phyloP scores from a whole-genome alignment of 2,797 vertebrate species.

The Dendrocincla fuliginosa region DNA sequence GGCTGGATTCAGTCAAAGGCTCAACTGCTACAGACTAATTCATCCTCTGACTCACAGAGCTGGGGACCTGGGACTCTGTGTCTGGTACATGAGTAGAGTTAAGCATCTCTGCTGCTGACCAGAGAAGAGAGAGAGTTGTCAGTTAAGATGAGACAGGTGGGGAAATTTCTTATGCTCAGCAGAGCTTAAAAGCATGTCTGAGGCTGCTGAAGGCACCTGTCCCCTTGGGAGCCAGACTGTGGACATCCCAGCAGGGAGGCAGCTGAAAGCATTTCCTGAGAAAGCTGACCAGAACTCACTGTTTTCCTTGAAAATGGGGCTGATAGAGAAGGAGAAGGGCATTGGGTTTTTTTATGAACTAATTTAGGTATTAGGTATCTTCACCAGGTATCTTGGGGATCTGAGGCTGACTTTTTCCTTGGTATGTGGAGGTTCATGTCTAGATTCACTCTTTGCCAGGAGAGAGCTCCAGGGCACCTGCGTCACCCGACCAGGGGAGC shows the following conservation, averaged over 20 bases:
- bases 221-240: background rate
- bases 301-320: background rate
- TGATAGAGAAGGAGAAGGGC: background rate
- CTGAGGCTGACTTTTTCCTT: background rate
- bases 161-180: background rate
- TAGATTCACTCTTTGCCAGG: rapidly evolving
- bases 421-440: rapidly evolving
- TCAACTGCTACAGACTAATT: background rate
- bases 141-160: background rate
- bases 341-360: background rate
- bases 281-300: background rate
- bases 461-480: background rate
- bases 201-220: background rate
- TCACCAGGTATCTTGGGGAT: rapidly evolving
- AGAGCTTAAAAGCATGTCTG: background rate
- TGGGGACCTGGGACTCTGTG: background rate
- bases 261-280: background rate
- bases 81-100: background rate
- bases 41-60: background rate
- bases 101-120: background rate
- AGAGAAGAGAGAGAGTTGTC: background rate
- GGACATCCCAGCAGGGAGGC: background rate
- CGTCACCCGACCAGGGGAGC: background rate
- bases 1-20: background rate
- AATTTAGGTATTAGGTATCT: background rate